A percentile compares a stretch with the other conserved stretches of the same genome.
Evolutionary conservation across 2,888 invertebrate species (phyloP).

Genomic region (Cephonodes hylas): DNA sequence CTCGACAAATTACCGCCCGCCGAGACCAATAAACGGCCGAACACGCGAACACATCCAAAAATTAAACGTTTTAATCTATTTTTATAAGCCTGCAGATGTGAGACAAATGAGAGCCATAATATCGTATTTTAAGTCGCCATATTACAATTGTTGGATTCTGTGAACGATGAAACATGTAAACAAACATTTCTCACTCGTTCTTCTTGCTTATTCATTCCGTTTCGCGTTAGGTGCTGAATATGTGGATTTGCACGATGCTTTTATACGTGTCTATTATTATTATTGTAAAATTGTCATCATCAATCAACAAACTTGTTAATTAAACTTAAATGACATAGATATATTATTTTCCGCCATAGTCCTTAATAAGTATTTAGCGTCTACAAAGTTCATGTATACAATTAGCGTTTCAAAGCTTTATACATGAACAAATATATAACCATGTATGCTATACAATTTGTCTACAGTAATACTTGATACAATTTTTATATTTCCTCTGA

Average conservation of each 20-base stretch:
- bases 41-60: neutral
- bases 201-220: slow-evolving; percentile 9
- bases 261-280: neutral
- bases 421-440: neutral
- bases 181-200: slow-evolving; percentile 13
- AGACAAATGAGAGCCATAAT: slow-evolving; percentile 16
- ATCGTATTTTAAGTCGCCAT: slow-evolving; percentile 13
- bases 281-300: neutral
- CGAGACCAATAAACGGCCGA: slow-evolving; percentile 14
- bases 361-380: too few relatives aligned
- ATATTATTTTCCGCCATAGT: too few relatives aligned
- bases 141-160: slow-evolving; percentile 17
- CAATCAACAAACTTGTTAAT: neutral
- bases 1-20: slow-evolving; percentile 26
- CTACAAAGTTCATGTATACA: too few relatives aligned
- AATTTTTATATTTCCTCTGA: neutral
- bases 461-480: neutral
- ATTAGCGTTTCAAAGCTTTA: neutral
- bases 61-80: neutral
- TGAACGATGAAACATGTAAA: slow-evolving; percentile 13
- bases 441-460: neutral
- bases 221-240: neutral
- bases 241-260: neutral
- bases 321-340: too few relatives aligned
- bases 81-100: slow-evolving; percentile 17